Base-by-base conservation (phyloP, 1,140 invertebrate genomes). In the Potamilus streckersoni region DNA sequence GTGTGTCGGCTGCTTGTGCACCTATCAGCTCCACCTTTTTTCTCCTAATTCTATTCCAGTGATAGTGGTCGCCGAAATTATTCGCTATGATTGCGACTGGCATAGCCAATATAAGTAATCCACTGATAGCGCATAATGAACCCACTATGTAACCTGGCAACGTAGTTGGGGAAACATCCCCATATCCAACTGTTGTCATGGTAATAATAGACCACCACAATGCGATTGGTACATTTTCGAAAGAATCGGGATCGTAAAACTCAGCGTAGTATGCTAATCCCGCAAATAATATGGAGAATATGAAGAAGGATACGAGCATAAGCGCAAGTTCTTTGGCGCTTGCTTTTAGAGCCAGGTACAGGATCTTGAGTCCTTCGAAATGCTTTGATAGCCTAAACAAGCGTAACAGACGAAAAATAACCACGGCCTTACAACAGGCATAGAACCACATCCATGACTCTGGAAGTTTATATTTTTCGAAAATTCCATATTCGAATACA, bases 191-290 rank as follows among this genome's bases (percentile, higher is more conserved):
- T 0, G 97, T 99, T 78, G 97, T 98, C 96, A 98, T 98, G 61
- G 97, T 99, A 78, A 98, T 96, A 87, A 98, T 92, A 19, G 97
- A 97, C 97, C 97, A 99, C 97, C 97, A 99, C 72, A 98, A 91
- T 20, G 96, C 96, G 71, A 96, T 91, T 13, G 97, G 96, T 92
- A 98, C 98, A 90, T 95, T 96, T 8, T 58, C 55, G 66, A 87
- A 83, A 31, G 63, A 70, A 38, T 71, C 71, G 12, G 78, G 20
- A n/a, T 77, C 71, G 11, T 76, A 73, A 17, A 81, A 74, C 71
- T 86, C 85, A 6, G 82, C 84, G 63, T 81, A 85, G 67, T 81
- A 84, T 15, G 85, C 76, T n/a, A 81, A 74, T 61, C 80, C 80
- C 16, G 77, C 78, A 64, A 85, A 86, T 12, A 86, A 66, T n/a